Base-by-base conservation (phyloP, 2,113 vertebrate species). In the Thalassoma bifasciatum region DNA sequence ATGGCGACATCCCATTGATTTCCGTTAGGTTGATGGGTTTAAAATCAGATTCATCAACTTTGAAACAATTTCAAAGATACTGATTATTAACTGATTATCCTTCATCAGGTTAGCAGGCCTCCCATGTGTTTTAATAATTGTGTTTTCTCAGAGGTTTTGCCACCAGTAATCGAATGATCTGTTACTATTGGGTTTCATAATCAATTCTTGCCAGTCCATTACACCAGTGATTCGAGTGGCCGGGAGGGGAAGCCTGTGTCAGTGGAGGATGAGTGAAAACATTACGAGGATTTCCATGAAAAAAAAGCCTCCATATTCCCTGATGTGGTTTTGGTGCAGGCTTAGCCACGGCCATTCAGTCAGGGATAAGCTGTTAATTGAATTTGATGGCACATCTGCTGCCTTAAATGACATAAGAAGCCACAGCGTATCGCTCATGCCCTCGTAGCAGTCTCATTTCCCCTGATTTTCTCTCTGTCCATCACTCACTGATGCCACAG, bases 341-440 rank as follows among this genome's bases (percentile, higher is more conserved):
- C 34, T 83, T 76, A 83, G 68, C 60, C 61, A 3, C 19, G n/a
- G 40, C 52, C 63, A 51, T 68, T 80, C 3, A 10, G 47, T 30
- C 46, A 60, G 30, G 69, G 72, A 52, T 82, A 73, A 85, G 81
- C 80, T 34, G 67, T 82, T 86, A 84, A 92, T 87, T 88, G 77
- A 87, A 90, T 90, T 80, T 80, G 72, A 88, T 75, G 80, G 49
- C 23, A 7, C 84, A 89, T 88, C 81, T 88, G 86, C 75, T 80
- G 68, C 72, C 38, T 88, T 76, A 66, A 83, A 82, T 80, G 69
- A 82, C 68, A 75, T 61, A 63, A 71, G 62, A 72, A 1, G 17
- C 22, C 66, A 65, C 21, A 23, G 81, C 49, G 70, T 72, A 57
- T 59, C 36, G 56, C 47, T 54, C 19, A 2, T 71, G 66, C 19